These are phyloP conservation scores for Colinus virginianus DNA, from an alignment of 2,113 vertebrate species.

Conservation along the genomic window DNA sequence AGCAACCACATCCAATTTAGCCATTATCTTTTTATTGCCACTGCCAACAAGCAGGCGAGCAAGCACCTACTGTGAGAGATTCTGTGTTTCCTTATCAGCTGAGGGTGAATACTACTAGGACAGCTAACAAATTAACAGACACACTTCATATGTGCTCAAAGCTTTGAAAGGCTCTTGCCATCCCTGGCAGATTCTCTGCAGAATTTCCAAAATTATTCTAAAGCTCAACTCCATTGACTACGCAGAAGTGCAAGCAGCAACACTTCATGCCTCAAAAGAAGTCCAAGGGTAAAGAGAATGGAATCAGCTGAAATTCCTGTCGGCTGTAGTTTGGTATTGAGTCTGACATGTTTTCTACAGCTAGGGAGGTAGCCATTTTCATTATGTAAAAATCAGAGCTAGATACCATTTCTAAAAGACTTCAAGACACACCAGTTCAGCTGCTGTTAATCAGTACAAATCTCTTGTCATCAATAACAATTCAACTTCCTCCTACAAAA, in stretches of 20 bases:
- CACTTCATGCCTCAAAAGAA: background rate
- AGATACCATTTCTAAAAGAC: background rate
- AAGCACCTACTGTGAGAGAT: background rate
- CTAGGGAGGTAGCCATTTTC: background rate
- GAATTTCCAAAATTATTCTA: background rate
- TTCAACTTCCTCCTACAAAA: background rate
- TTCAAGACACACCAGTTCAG: background rate
- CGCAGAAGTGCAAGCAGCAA: background rate
- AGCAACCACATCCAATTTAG: background rate
- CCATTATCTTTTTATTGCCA: background rate
- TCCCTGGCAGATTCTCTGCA: background rate
- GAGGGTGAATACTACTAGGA: background rate
- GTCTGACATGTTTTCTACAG: background rate
- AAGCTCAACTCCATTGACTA: background rate
- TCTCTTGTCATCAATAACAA: background rate
- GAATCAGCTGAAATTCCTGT: background rate
- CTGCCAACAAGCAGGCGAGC: background rate
- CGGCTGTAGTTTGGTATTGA: background rate
- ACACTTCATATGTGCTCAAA: background rate
- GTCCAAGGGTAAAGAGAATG: background rate
- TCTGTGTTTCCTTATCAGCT: background rate
- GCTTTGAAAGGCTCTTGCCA: background rate
- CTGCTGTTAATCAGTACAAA: background rate
- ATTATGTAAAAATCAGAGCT: background rate
- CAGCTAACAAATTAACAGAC: constrained; percentile 35